Evolutionary conservation across 2,888 invertebrate genomes (phyloP).

Genomic region (Thymelicus acteon): DNA sequence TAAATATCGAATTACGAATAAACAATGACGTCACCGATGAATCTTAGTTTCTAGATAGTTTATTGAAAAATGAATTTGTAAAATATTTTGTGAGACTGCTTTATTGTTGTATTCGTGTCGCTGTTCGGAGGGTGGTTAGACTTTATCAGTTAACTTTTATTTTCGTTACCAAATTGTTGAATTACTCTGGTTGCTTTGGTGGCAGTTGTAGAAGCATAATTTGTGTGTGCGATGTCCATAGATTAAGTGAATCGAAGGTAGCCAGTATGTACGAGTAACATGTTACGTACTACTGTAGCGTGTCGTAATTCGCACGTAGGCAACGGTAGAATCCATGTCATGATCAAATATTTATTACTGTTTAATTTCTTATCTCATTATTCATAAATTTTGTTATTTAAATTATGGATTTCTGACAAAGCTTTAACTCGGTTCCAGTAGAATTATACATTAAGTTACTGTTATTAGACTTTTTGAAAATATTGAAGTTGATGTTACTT

Average conservation of each 20-base stretch:
- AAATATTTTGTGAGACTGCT: slow-evolving; percentile 85
- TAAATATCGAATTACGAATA: slow-evolving; percentile 73
- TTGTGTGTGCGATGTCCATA: slow-evolving; percentile 56
- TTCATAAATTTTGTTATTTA: slow-evolving; percentile 82
- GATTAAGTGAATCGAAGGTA: slow-evolving; percentile 43
- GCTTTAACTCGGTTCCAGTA: slow-evolving; percentile 85
- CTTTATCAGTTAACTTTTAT: slow-evolving; percentile 78
- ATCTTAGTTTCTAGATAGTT: slow-evolving; percentile 82
- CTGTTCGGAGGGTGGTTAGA: slow-evolving; percentile 76
- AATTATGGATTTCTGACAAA: slow-evolving; percentile 83
- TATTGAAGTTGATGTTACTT: slow-evolving; percentile 80
- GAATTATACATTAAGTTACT: slow-evolving; percentile 84
- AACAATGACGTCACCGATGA: slow-evolving; percentile 78
- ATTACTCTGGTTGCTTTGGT: slow-evolving; percentile 77
- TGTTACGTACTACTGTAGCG: slow-evolving; percentile 43
- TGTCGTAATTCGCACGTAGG: slow-evolving; percentile 22
- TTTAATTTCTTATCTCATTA: slow-evolving; percentile 80
- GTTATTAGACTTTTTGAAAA: slow-evolving; percentile 77
- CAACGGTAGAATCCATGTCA: slow-evolving; percentile 68
- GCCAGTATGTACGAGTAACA: slow-evolving; percentile 42
- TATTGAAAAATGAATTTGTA: slow-evolving; percentile 76
- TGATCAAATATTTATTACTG: slow-evolving; percentile 85
- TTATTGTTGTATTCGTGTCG: slow-evolving; percentile 82
- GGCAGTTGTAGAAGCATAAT: slow-evolving; percentile 68
- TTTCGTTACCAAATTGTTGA: slow-evolving; percentile 85